Percentiles rank a stretch among this genome's conserved stretches.
These are phyloP conservation scores for Sarotherodon lohbergeri DNA, from an alignment of 2,113 vertebrate species.

Conservation along the genomic window DNA sequence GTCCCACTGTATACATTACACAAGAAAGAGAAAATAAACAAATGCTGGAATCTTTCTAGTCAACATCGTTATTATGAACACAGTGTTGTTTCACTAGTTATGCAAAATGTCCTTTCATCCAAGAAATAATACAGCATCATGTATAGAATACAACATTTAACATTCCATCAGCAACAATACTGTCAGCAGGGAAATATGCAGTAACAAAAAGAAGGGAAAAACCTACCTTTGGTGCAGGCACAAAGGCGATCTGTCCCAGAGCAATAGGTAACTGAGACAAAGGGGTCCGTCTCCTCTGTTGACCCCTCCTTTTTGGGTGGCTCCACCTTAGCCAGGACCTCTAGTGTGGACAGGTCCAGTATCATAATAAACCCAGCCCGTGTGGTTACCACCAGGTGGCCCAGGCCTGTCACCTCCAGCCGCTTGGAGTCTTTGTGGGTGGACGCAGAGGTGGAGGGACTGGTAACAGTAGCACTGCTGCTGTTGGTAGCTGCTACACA, in stretches of 20 bases:
- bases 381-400: conserved; percentile 96
- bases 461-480: background rate
- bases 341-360: conserved; percentile 92
- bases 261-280: conserved; percentile 98
- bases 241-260: conserved; percentile 98
- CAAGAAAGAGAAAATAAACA: background rate
- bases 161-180: background rate
- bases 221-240: conserved; percentile 96
- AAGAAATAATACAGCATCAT: background rate
- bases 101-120: background rate
- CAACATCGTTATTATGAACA: background rate
- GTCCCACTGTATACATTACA: background rate
- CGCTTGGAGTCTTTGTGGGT: conserved; percentile 80
- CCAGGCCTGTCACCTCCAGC: conserved; percentile 82
- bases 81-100: background rate
- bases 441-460: conserved; percentile 9
- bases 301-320: conserved; percentile 91
- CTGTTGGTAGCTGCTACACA: conserved; percentile 34
- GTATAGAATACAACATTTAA: background rate
- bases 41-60: background rate
- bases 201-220: background rate
- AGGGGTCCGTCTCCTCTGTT: conserved; percentile 86
- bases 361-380: conserved; percentile 96
- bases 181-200: background rate
- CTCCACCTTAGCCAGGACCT: conserved; percentile 95